Percentiles rank a stretch among this genome's conserved stretches.
Evolutionary conservation across 2,113 vertebrate species (phyloP).

Genomic region (Leptobrachium leishanense): DNA sequence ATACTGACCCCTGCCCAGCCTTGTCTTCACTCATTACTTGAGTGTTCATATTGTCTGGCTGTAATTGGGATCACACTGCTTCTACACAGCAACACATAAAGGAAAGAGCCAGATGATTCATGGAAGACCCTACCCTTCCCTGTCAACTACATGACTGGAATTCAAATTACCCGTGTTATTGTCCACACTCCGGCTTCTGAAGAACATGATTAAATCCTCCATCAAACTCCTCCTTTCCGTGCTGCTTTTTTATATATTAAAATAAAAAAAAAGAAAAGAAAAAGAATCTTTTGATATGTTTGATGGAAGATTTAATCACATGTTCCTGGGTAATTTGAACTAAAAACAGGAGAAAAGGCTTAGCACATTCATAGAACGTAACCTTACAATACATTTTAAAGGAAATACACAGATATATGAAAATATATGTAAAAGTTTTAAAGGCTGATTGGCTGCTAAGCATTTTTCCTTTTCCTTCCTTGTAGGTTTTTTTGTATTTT

Average conservation of each 20-base stretch:
- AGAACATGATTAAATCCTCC: conserved; percentile 17
- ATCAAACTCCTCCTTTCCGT: background rate
- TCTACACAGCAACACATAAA: conserved; percentile 31
- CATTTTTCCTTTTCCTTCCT: too few relatives aligned
- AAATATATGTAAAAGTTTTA: background rate
- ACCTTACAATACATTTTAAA: background rate
- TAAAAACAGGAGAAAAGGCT: too few relatives aligned
- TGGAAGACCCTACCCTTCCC: conserved; percentile 25
- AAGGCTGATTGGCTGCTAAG: background rate
- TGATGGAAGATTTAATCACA: too few relatives aligned
- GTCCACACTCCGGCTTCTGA: conserved; percentile 17
- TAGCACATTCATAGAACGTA: too few relatives aligned
- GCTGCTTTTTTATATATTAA: background rate
- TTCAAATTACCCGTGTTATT: conserved; percentile 45
- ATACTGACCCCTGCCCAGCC: background rate
- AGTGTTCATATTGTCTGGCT: conserved; percentile 35
- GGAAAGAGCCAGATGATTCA: conserved; percentile 37
- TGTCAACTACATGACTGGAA: conserved; percentile 42
- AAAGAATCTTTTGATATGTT: too few relatives aligned
- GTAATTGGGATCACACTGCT: conserved; percentile 6
- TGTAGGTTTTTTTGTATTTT: conserved; percentile 4
- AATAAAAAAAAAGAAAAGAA: background rate
- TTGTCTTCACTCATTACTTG: conserved; percentile 10
- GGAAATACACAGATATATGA: background rate
- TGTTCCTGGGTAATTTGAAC: too few relatives aligned